phyloP scores from a whole-genome alignment of 2,797 vertebrate genomes.

The Crenuchus spilurus region DNA sequence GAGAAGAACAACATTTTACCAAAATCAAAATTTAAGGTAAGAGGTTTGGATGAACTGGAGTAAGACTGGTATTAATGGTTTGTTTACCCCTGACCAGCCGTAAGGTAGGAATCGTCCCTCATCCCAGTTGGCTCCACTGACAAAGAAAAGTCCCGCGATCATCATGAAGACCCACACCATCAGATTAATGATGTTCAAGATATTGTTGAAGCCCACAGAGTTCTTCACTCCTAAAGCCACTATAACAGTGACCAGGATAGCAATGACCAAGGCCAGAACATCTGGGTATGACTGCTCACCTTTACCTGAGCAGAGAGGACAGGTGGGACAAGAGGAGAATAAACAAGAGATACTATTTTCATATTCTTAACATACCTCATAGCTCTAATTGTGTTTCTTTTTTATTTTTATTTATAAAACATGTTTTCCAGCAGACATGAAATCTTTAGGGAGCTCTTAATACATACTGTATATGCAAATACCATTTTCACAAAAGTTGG shows the following conservation, averaged over 20 bases:
- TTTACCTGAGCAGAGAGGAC: constrained; percentile 80
- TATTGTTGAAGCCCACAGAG: constrained; percentile 95
- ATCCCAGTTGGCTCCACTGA: constrained; percentile 92
- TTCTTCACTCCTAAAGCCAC: constrained; percentile 96
- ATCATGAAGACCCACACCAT: constrained; percentile 97
- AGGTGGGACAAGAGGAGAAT: neutral
- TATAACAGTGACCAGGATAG: constrained; percentile 89
- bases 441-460: too few relatives aligned
- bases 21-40: too few relatives aligned
- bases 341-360: too few relatives aligned
- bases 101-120: constrained; percentile 91
- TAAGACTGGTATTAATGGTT: too few relatives aligned
- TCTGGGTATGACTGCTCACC: constrained; percentile 96
- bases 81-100: constrained; percentile 97
- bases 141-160: constrained; percentile 93
- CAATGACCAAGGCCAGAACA: constrained; percentile 91
- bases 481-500: too few relatives aligned
- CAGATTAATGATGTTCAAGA: constrained; percentile 93
- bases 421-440: too few relatives aligned
- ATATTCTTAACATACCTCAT: too few relatives aligned
- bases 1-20: too few relatives aligned
- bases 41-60: too few relatives aligned
- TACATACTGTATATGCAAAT: too few relatives aligned
- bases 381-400: too few relatives aligned
- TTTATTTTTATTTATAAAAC: too few relatives aligned